These are phyloP conservation scores for Drosophila pectinifera DNA, from an alignment of 1,140 invertebrate genomes.

Conservation along the genomic window DNA sequence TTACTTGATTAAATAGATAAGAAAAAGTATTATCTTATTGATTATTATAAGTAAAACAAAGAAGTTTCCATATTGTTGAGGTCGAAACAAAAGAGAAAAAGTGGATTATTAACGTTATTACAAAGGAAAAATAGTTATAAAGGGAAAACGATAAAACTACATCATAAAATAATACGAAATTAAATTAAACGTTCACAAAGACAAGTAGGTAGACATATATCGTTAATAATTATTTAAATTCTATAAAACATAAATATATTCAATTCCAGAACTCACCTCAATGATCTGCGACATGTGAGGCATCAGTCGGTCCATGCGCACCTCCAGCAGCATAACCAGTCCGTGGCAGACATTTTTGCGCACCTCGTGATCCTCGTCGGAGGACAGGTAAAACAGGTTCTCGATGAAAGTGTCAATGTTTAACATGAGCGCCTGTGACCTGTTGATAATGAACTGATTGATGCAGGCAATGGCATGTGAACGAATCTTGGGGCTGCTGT, in stretches of 20 bases:
- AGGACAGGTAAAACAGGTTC: conserved; percentile 92
- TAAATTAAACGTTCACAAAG: not conserved
- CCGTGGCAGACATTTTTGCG: conserved; percentile 98
- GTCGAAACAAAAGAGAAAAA: too few species aligned
- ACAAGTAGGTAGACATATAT: too few species aligned
- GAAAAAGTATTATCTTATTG: too few species aligned
- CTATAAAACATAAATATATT: too few species aligned
- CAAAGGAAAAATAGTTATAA: conserved; percentile 2
- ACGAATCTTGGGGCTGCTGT: conserved; percentile 97
- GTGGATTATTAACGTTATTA: not conserved
- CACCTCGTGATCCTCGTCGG: conserved; percentile 94
- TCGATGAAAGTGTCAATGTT: conserved; percentile 98
- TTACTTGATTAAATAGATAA: too few species aligned
- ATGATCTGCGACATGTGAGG: conserved; percentile 98
- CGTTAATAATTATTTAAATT: too few species aligned
- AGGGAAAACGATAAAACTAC: not conserved
- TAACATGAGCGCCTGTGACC: conserved; percentile 95
- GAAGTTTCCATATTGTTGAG: too few species aligned
- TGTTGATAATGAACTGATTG: conserved; percentile 98
- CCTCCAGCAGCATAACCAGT: conserved; percentile 98
- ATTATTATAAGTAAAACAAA: too few species aligned
- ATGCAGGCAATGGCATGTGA: conserved; percentile 99
- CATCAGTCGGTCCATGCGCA: conserved; percentile 96
- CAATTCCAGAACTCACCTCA: conserved; percentile 87
- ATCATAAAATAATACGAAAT: not conserved